phyloP scores from a whole-genome alignment of 2,797 vertebrate genomes.

The Leptodactylus fallax region DNA sequence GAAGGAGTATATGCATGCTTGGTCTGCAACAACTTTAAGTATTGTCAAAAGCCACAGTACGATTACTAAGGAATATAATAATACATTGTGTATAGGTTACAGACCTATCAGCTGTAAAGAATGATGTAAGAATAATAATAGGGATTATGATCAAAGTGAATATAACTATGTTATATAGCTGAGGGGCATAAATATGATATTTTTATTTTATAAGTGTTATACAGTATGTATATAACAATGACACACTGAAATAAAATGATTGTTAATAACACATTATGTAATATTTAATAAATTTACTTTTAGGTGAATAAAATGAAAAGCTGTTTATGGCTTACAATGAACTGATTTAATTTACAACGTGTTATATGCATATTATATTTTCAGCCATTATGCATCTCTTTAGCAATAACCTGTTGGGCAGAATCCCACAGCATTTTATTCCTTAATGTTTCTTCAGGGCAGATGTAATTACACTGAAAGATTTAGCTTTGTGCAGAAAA shows the following conservation, averaged over 20 bases:
- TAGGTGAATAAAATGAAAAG: neutral
- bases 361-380: conserved; percentile 36
- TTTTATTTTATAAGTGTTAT: conserved; percentile 40
- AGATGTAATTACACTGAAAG: conserved; percentile 52
- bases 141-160: neutral
- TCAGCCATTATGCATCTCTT: conserved; percentile 41
- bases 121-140: conserved; percentile 19
- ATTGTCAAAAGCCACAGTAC: neutral
- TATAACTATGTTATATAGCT: conserved; percentile 26
- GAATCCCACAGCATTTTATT: conserved; percentile 47
- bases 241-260: neutral
- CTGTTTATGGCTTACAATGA: conserved; percentile 3
- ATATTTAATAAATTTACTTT: conserved; percentile 31
- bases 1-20: too few relatives aligned
- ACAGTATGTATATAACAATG: neutral
- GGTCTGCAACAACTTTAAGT: too few relatives aligned
- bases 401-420: conserved; percentile 60
- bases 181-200: conserved; percentile 18
- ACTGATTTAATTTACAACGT: conserved; percentile 52
- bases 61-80: neutral
- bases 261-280: conserved; percentile 39
- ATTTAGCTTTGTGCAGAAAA: conserved; percentile 34
- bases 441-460: conserved; percentile 38
- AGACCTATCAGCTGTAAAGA: neutral
- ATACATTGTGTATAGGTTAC: neutral